Evolutionary conservation across 2,888 invertebrate species (phyloP).

Genomic region (Tetranychus piercei): DNA sequence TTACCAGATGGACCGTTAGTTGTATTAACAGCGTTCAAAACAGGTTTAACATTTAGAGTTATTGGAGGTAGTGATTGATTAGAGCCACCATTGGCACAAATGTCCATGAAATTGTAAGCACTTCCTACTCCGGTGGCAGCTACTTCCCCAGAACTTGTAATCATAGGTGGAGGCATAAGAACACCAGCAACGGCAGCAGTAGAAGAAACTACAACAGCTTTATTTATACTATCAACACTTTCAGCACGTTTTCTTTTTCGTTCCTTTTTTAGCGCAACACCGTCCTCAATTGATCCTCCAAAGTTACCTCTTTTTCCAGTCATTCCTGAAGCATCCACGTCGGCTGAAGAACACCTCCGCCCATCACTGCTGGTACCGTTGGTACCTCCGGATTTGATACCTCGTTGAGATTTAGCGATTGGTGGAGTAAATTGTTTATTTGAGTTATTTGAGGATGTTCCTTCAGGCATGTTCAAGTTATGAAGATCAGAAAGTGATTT

Average conservation of each 20-base stretch:
- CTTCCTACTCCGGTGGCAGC: neutral
- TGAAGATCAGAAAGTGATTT: conserved; percentile 18
- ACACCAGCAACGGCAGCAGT: conserved; percentile 23
- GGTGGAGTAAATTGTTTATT: conserved; percentile 11
- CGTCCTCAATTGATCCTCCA: conserved; percentile 2
- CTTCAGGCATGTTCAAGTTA: conserved; percentile 5
- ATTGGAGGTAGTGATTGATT: conserved; percentile 20
- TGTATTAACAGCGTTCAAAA: conserved; percentile 18
- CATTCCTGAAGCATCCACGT: conserved; percentile 10
- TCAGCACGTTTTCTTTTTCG: conserved; percentile 28
- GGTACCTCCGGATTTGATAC: neutral
- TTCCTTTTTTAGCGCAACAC: conserved; percentile 25
- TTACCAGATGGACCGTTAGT: conserved; percentile 5
- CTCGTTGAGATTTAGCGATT: neutral
- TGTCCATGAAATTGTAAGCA: conserved; percentile 10
- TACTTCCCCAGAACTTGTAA: conserved; percentile 21
- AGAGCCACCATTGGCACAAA: conserved; percentile 15
- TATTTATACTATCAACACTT: conserved; percentile 24
- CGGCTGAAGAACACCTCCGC: conserved; percentile 17
- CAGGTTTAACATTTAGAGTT: conserved; percentile 25
- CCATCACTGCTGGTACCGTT: conserved; percentile 11
- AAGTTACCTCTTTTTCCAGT: neutral
- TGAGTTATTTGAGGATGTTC: neutral
- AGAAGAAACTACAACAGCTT: conserved; percentile 22
- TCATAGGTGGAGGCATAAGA: conserved; percentile 25